These are phyloP conservation scores for Hymenopus coronatus DNA, from an alignment of 2,888 invertebrate species.

Conservation along the genomic window DNA sequence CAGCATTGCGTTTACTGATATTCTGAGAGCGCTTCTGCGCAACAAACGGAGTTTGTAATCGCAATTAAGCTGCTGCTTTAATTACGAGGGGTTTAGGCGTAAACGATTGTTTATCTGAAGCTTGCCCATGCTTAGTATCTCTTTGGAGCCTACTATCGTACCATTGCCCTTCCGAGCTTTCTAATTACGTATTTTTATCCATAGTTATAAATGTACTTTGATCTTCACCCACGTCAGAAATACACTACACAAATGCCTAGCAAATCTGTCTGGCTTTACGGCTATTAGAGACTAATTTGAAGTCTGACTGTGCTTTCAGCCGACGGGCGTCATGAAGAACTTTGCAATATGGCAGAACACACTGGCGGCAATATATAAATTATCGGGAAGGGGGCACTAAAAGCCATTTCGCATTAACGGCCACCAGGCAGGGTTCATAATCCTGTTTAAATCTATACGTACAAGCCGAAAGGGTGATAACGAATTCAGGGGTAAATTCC, in stretches of 20 bases:
- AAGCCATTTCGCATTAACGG: not conserved
- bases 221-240: no score
- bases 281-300: not conserved
- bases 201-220: no score
- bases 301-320: not conserved
- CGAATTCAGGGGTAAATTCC: not conserved
- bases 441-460: not conserved
- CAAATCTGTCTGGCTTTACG: not conserved
- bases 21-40: no score
- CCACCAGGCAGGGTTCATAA: not conserved
- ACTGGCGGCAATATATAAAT: not conserved
- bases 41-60: no score
- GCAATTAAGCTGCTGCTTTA: no score
- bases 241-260: not conserved
- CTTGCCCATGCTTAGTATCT: no score
- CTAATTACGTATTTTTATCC: no score
- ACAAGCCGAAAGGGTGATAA: not conserved
- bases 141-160: no score
- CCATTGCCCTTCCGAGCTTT: no score
- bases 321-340: not conserved
- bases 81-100: no score
- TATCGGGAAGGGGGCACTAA: not conserved
- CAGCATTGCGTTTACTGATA: no score
- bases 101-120: no score
- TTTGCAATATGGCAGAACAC: not conserved